Percentiles rank a stretch among this genome's conserved stretches.
Evolutionary conservation across 1,140 invertebrate genomes (phyloP).

Genomic region (Hestina assimilis): DNA sequence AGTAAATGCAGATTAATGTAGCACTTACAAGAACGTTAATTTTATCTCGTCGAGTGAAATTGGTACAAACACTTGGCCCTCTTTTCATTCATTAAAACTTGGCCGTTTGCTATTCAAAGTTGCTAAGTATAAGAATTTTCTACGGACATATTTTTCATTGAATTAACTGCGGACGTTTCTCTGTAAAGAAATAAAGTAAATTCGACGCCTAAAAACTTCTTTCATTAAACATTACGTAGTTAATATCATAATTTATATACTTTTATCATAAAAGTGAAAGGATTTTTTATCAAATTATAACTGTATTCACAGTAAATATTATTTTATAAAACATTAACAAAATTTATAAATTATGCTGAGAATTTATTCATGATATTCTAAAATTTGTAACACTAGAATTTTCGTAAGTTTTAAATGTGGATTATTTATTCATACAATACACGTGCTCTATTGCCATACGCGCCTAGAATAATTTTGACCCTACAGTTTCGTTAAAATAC

Average conservation of each 20-base stretch:
- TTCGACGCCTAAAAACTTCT: not conserved
- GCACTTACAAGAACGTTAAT: conserved; percentile 5
- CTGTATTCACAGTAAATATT: too few relatives aligned
- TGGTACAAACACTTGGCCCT: conserved; percentile 17
- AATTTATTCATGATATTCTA: too few relatives aligned
- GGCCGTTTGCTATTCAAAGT: conserved; percentile 17
- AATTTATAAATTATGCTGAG: too few relatives aligned
- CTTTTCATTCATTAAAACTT: conserved; percentile 23
- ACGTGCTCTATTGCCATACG: too few relatives aligned
- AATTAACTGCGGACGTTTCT: not conserved
- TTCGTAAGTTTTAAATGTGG: too few relatives aligned
- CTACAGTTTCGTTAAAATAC: too few relatives aligned
- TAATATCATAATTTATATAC: not conserved
- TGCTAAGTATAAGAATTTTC: conserved; percentile 15
- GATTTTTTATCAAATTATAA: too few relatives aligned
- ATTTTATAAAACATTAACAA: too few relatives aligned
- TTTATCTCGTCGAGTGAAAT: conserved; percentile 16
- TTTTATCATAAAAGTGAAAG: not conserved
- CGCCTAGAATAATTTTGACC: too few relatives aligned
- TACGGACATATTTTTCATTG: conserved; percentile 15
- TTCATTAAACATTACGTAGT: not conserved
- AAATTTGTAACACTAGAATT: too few relatives aligned
- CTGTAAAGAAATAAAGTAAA: not conserved
- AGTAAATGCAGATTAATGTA: not conserved
- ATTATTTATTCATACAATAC: too few relatives aligned